Evolutionary conservation across 2,888 invertebrate species (phyloP), one percentile per base, ranked within the genome.

Genomic region (Spodoptera picta): DNA sequence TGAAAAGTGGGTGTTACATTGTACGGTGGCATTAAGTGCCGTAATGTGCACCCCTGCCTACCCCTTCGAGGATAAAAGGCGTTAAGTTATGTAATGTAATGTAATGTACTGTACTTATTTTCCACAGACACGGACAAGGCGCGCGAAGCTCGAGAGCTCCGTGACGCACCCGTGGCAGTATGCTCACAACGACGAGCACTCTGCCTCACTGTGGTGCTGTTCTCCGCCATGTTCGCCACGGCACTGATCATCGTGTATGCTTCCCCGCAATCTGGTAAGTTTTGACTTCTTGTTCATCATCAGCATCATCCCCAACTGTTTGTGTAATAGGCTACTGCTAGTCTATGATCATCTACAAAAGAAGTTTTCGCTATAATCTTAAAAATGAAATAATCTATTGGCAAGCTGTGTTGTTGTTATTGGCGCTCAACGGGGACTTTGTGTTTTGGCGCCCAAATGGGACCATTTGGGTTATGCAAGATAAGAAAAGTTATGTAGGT

Each of bases 201-300:
- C 9, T 96, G 97, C 84, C 96, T 98, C 69, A 97, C 98, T 52
- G 96, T 97, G 53, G 92, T 97, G 65, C 97, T 98, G 44, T 96
- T 98, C 86, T 96, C 97, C 5, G 96, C 97, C 42, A 96, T 98
- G 82, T 96, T 98, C 87, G 95, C 97, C 79, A 97, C 98, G 60
- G 98, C 98, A 47, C 95, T 98, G 73, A 96, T 98, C 74, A 97
- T 98, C 69, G 98, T 98, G 61, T 98, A 98, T 88, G 98, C 98
- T 58, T 97, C 98, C 75, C 98, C 98, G 61, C 97, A 97, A 90
- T 96, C 97, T 86, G 97, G 98, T 97, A 91, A 93, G 93, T 90
- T 11, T 14, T 44, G 19, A 19, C 19, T 19, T 19, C 19, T 19
- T 19, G 19, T 19, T 19, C 19, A 19, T 19, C 19, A 19, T 19